Conservation (phyloP, 2,797 vertebrate species). For the Pagetopsis macropterus region DNA sequence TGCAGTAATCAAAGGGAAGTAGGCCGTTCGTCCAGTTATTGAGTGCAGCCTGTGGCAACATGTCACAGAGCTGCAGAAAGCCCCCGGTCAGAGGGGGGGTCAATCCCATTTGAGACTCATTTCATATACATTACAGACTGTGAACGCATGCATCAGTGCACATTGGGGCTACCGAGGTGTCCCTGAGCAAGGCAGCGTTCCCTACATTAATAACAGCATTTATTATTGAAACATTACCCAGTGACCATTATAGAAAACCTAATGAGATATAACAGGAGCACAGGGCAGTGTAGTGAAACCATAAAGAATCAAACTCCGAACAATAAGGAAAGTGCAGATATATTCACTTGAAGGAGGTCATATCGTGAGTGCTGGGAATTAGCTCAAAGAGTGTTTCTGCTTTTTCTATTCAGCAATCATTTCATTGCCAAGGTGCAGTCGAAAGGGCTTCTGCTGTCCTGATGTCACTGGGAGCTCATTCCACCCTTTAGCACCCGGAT, state of each 20-base stretch:
- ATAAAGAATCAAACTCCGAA: too few relatives aligned
- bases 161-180: not conserved
- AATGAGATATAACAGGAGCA: not conserved
- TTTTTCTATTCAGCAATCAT: too few relatives aligned
- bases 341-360: too few relatives aligned
- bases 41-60: conserved; percentile 49
- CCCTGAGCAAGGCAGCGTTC: not conserved
- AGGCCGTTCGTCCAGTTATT: conserved; percentile 52
- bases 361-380: too few relatives aligned
- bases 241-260: not conserved
- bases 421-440: too few relatives aligned
- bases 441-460: too few relatives aligned
- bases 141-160: conserved; percentile 27
- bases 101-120: conserved; percentile 13
- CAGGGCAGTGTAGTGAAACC: not conserved
- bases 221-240: not conserved
- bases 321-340: too few relatives aligned
- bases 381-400: too few relatives aligned
- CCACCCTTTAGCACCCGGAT: too few relatives aligned
- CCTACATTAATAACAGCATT: not conserved
- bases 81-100: conserved; percentile 11
- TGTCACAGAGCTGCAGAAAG: conserved; percentile 33
- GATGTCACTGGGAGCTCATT: too few relatives aligned
- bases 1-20: conserved; percentile 22
- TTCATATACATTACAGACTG: conserved; percentile 6